Evolutionary conservation across 2,797 vertebrate species (phyloP).

Genomic region (Eidolon dupreanum): DNA sequence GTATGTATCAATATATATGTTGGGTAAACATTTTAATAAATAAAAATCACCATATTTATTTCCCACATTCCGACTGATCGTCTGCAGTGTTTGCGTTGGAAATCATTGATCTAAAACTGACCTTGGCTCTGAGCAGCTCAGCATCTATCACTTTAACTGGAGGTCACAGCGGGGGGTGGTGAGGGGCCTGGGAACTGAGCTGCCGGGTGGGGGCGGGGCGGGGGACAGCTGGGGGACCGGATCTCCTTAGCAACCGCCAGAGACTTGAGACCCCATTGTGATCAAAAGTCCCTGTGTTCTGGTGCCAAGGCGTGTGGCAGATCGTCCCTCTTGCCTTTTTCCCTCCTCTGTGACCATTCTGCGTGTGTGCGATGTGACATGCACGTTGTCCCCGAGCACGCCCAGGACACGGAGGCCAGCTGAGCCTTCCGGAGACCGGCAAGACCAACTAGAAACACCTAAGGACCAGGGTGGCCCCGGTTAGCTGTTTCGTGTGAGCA

Average conservation of each 20-base stretch:
- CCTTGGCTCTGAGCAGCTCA: no score
- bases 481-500: no score
- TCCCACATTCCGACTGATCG: neutral
- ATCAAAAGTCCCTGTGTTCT: neutral
- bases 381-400: fast-evolving
- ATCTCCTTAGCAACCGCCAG: neutral
- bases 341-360: neutral
- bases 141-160: no score
- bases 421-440: neutral
- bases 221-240: neutral
- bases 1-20: neutral
- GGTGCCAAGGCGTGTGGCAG: neutral
- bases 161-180: fast-evolving
- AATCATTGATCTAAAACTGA: neutral
- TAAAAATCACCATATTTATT: neutral
- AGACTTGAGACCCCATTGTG: neutral
- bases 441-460: neutral
- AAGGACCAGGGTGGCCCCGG: neutral
- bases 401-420: neutral
- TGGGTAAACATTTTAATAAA: neutral
- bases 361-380: neutral
- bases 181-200: neutral
- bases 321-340: neutral
- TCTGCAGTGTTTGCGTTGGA: neutral
- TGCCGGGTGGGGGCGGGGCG: no score